Percentiles rank a stretch among this genome's conserved stretches.
These are phyloP conservation scores for Epiblema foenella DNA, from an alignment of 2,888 invertebrate species.

Conservation along the genomic window DNA sequence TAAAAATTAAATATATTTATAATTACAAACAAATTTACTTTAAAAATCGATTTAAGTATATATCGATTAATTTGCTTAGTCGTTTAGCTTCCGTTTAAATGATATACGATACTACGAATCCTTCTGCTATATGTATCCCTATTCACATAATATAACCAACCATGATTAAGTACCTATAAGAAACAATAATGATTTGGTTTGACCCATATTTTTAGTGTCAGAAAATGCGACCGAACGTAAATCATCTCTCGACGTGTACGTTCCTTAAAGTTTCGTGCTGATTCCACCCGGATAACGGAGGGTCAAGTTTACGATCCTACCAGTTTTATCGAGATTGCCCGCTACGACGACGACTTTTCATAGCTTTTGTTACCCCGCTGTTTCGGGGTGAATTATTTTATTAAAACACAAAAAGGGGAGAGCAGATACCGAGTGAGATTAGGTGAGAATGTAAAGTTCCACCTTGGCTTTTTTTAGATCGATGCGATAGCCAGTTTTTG, in stretches of 20 bases:
- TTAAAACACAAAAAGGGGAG: conserved; percentile 70
- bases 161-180: conserved; percentile 46
- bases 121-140: too few species aligned
- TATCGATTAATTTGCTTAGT: too few species aligned
- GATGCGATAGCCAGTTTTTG: conserved; percentile 46
- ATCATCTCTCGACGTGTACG: conserved; percentile 65
- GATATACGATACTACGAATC: too few species aligned
- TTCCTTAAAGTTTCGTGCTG: conserved; percentile 65
- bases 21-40: too few species aligned
- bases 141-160: too few species aligned
- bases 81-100: too few species aligned
- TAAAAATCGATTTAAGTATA: too few species aligned
- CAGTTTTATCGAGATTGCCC: conserved; percentile 79
- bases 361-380: conserved; percentile 68
- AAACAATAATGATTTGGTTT: conserved; percentile 73
- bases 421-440: conserved; percentile 63
- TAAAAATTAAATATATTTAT: too few species aligned
- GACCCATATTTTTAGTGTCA: conserved; percentile 73
- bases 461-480: conserved; percentile 59
- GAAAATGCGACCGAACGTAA: conserved; percentile 58
- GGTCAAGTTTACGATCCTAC: conserved; percentile 78
- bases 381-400: conserved; percentile 74
- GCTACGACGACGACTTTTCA: conserved; percentile 61
- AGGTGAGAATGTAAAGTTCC: conserved; percentile 71
- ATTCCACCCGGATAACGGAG: conserved; percentile 72